Evolutionary conservation across 1,140 invertebrate genomes (phyloP).

Genomic region (Drosophila jambulina): DNA sequence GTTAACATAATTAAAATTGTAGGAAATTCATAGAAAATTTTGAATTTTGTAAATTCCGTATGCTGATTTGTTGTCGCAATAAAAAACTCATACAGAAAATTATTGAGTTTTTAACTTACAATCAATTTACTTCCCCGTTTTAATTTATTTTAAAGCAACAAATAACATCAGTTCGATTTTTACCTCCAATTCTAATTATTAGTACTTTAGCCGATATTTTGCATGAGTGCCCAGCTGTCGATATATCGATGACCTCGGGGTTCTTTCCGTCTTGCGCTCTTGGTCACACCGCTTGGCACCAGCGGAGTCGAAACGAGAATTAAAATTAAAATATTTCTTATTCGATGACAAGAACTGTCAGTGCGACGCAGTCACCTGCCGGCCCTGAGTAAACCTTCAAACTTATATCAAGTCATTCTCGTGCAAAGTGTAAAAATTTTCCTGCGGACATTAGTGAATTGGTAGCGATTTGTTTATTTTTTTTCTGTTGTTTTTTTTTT

Average conservation of each 20-base stretch:
- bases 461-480: background rate
- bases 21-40: too few relatives aligned
- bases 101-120: too few relatives aligned
- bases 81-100: too few relatives aligned
- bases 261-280: background rate
- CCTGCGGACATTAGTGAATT: background rate
- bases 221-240: background rate
- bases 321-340: slow-evolving; percentile 1
- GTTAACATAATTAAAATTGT: too few relatives aligned
- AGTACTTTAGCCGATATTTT: background rate
- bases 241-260: background rate
- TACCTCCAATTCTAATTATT: background rate
- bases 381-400: too few relatives aligned
- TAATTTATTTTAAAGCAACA: too few relatives aligned
- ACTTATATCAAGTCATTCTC: background rate
- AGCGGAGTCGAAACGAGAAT: background rate
- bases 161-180: too few relatives aligned
- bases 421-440: background rate
- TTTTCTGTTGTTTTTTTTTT: background rate
- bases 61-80: too few relatives aligned
- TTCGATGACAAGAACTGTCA: background rate
- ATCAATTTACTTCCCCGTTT: too few relatives aligned
- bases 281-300: slow-evolving; percentile 1
- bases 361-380: background rate
- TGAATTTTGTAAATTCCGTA: too few relatives aligned